Percentiles rank a stretch among this genome's conserved stretches.
phyloP scores from a whole-genome alignment of 2,888 invertebrate species.

The Stratiomys singularior region DNA sequence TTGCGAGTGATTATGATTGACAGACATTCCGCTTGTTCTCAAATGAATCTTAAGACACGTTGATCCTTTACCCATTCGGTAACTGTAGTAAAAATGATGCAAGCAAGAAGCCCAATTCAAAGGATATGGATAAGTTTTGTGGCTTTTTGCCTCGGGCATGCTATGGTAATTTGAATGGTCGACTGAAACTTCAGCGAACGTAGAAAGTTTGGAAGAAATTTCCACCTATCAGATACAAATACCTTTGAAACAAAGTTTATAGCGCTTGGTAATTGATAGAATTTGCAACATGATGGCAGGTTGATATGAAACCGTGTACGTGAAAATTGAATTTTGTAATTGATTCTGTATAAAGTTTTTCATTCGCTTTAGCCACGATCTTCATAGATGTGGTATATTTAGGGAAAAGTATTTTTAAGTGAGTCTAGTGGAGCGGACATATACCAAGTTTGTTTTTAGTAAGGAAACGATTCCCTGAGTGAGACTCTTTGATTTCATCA shows the following conservation, averaged over 20 bases:
- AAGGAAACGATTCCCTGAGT: no score
- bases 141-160: not conserved
- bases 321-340: no score
- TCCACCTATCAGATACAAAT: not conserved
- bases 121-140: not conserved
- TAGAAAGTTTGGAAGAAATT: conserved; percentile 22
- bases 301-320: not conserved
- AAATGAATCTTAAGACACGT: not conserved
- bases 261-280: not conserved
- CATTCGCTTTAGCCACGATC: no score
- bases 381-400: no score
- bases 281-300: not conserved
- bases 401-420: no score
- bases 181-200: conserved; percentile 1
- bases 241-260: not conserved
- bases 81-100: not conserved
- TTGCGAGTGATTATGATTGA: conserved; percentile 33
- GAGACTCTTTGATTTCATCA: no score
- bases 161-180: conserved; percentile 10
- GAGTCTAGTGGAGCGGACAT: no score
- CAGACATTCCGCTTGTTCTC: not conserved
- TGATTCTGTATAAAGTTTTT: no score
- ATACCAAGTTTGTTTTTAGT: no score
- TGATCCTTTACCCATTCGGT: not conserved
- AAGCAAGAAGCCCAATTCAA: not conserved